phyloP scores from a whole-genome alignment of 2,888 invertebrate genomes.

The Eretmocerus hayati region DNA sequence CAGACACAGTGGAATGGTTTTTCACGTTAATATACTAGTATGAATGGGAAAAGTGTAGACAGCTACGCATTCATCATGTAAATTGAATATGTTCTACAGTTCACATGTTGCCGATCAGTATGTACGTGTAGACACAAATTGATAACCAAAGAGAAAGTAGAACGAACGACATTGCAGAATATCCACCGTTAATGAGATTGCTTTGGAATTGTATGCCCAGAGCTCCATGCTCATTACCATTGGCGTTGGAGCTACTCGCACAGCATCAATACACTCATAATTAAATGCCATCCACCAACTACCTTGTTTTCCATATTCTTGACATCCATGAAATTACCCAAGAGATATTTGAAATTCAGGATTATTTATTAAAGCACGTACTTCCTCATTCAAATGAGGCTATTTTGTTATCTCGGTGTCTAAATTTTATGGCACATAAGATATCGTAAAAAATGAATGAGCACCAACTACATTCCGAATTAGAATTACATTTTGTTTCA shows the following conservation, averaged over 20 bases:
- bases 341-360: too few relatives aligned
- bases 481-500: too few relatives aligned
- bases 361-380: too few relatives aligned
- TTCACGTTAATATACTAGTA: too few relatives aligned
- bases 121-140: too few relatives aligned
- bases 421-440: not conserved
- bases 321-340: too few relatives aligned
- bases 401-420: too few relatives aligned
- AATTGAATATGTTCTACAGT: not conserved
- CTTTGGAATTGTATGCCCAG: conserved; percentile 7
- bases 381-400: too few relatives aligned
- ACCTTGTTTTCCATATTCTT: not conserved
- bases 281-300: conserved; percentile 6
- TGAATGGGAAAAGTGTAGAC: too few relatives aligned
- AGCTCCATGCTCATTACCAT: conserved; percentile 10
- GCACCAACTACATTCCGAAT: too few relatives aligned
- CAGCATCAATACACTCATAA: conserved; percentile 12
- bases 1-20: too few relatives aligned
- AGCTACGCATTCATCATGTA: too few relatives aligned
- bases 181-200: conserved; percentile 16
- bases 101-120: not conserved
- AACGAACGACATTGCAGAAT: conserved; percentile 7
- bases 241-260: not conserved
- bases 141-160: not conserved
- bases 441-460: not conserved